Evolutionary conservation across 1,140 invertebrate genomes (phyloP).

Genomic region (Tetragnatha versicolor): DNA sequence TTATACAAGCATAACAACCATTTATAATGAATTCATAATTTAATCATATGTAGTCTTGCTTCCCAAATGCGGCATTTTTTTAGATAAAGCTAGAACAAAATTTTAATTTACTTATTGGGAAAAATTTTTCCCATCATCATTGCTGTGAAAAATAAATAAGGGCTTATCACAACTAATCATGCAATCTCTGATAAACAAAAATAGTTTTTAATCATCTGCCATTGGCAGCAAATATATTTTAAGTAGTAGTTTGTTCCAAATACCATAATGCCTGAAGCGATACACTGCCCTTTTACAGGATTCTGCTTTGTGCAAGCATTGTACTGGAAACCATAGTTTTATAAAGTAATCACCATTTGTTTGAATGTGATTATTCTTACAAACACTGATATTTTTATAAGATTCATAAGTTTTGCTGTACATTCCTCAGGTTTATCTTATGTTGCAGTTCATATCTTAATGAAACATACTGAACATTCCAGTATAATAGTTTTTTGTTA

Average conservation of each 20-base stretch:
- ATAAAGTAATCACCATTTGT: neutral
- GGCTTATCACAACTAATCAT: too few species aligned
- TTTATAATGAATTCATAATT: too few species aligned
- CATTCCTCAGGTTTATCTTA: neutral
- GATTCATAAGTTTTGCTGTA: neutral
- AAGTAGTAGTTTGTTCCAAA: slow-evolving; percentile 27
- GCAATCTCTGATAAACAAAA: too few species aligned
- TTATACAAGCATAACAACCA: too few species aligned
- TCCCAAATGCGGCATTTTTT: too few species aligned
- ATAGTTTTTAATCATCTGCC: neutral
- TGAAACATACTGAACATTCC: too few species aligned
- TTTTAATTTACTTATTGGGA: too few species aligned
- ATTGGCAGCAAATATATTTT: neutral
- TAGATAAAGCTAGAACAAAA: too few species aligned
- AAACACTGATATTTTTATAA: slow-evolving; percentile 11
- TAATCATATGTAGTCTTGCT: too few species aligned
- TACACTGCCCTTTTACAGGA: slow-evolving; percentile 28
- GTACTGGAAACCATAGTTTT: slow-evolving; percentile 4
- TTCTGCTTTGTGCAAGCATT: slow-evolving; percentile 23
- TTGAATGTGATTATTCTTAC: neutral
- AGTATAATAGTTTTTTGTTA: too few species aligned
- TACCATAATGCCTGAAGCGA: slow-evolving; percentile 43
- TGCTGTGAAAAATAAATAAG: too few species aligned
- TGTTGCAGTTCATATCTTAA: neutral
- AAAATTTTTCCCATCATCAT: too few species aligned